Conservation (phyloP, 2,888 invertebrate species). For the Stenodema calcarata region DNA sequence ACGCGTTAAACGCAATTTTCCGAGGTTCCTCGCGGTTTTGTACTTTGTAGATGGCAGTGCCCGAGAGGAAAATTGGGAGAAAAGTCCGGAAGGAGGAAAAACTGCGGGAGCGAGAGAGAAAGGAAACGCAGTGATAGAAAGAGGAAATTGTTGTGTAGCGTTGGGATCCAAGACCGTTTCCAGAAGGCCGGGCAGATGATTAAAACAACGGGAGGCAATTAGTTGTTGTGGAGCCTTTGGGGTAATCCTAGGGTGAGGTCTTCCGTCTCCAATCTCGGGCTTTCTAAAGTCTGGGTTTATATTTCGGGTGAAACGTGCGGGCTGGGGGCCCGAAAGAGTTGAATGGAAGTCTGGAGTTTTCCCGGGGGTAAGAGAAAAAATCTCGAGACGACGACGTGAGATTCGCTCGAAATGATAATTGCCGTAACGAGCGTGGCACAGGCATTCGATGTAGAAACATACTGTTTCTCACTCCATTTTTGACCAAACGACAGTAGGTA, state of each 20-base stretch:
- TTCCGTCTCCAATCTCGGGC: neutral
- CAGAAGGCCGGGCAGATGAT: conserved; percentile 1
- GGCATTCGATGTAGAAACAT: too few relatives aligned
- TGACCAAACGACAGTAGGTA: too few relatives aligned
- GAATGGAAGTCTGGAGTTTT: too few relatives aligned
- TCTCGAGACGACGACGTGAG: too few relatives aligned
- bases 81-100: neutral
- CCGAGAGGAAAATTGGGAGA: conserved; percentile 7
- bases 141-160: neutral
- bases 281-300: neutral
- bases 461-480: too few relatives aligned
- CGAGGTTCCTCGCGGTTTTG: neutral
- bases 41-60: neutral
- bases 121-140: neutral
- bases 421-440: too few relatives aligned
- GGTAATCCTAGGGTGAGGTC: neutral
- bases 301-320: neutral
- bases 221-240: neutral
- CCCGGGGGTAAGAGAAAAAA: too few relatives aligned
- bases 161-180: neutral
- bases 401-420: too few relatives aligned
- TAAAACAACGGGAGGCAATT: conserved; percentile 17
- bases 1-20: neutral
- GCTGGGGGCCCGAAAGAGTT: too few relatives aligned
- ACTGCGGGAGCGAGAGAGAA: neutral